Evolutionary conservation across 2,888 invertebrate genomes (phyloP), one percentile per base, ranked within the genome.

Genomic region (Drosophila quinaria): DNA sequence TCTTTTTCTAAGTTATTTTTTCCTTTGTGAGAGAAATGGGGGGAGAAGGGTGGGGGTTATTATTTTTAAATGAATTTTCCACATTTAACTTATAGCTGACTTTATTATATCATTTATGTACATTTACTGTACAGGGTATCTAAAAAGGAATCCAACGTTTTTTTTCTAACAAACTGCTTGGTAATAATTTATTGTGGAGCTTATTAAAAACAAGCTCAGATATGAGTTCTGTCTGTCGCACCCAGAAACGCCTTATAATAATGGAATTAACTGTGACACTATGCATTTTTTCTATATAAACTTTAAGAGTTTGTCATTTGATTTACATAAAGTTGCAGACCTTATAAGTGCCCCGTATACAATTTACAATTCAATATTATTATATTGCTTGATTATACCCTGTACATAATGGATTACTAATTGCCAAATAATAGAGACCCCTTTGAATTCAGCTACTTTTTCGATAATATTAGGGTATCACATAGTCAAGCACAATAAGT

Each of bases 141-240:
- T 6, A 29, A 15, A 10, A 31, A 49, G 6, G 17, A 49, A 17
- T 33, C 11, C 47, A 17, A 50, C 33, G 50, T 35, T 33, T 35
- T 47, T n/a, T 50, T 41, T 6, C n/a, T 1, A 37, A 41, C 31
- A 33, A 9, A 31, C 29, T 54, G 54, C 39, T 17, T 39, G 33
- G 41, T 42, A 47, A 78, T 56, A 73, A 78, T 13, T 77, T 55
- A 31, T 46, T 22, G 47, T 42, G 9, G 10, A 33, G 56, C 56
- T 61, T 74, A 74, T 72, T 44, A 29, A 61, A 64, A 56, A 55
- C 44, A 33, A 78, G 54, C 44, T 59, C 59, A 63, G 67, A 71
- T 78, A 80, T 80, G 67, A 67, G 71, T 52, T 56, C 56, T 63
- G 59, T 58, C 49, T 54, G 80, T 44, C 50, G 58, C 77, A 55